Percentiles rank a stretch among this genome's conserved stretches.
Conservation (phyloP, 2,888 invertebrate genomes). For the Papilio gigon region DNA sequence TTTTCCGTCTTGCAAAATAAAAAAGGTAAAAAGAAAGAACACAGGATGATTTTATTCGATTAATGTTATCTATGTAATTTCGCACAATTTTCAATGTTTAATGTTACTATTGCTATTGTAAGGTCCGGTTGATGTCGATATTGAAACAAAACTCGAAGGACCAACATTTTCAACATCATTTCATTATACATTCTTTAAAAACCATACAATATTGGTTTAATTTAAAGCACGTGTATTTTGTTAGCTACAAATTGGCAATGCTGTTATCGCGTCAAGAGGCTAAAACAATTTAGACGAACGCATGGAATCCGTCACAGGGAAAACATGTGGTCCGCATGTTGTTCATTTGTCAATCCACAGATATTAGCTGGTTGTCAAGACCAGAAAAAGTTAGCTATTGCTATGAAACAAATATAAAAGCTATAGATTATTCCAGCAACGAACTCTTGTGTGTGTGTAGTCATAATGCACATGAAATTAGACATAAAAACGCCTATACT, state of each 20-base stretch:
- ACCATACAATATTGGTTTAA: not conserved
- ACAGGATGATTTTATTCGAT: too few relatives aligned
- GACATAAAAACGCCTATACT: slow-evolving; percentile 7
- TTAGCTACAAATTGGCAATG: not conserved
- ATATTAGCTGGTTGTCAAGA: not conserved
- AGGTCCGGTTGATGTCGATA: too few relatives aligned
- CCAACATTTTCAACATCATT: slow-evolving; percentile 5
- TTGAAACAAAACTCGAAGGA: not conserved
- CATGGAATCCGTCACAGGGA: slow-evolving; percentile 16
- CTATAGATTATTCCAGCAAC: not conserved
- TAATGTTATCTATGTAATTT: too few relatives aligned
- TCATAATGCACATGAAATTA: slow-evolving; percentile 14
- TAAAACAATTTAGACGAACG: slow-evolving; percentile 17
- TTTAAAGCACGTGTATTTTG: not conserved
- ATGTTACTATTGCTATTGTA: too few relatives aligned
- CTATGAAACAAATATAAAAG: not conserved
- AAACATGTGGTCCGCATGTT: slow-evolving; percentile 23
- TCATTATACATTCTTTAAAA: not conserved
- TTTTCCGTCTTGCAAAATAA: not conserved
- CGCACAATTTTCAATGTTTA: too few relatives aligned
- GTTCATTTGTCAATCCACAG: not conserved
- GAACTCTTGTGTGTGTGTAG: not conserved
- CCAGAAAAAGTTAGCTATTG: not conserved
- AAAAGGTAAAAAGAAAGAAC: too few relatives aligned
- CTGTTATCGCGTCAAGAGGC: slow-evolving; percentile 10